Base-by-base conservation (phyloP, 2,888 invertebrate genomes). In the Stenodema calcarata region DNA sequence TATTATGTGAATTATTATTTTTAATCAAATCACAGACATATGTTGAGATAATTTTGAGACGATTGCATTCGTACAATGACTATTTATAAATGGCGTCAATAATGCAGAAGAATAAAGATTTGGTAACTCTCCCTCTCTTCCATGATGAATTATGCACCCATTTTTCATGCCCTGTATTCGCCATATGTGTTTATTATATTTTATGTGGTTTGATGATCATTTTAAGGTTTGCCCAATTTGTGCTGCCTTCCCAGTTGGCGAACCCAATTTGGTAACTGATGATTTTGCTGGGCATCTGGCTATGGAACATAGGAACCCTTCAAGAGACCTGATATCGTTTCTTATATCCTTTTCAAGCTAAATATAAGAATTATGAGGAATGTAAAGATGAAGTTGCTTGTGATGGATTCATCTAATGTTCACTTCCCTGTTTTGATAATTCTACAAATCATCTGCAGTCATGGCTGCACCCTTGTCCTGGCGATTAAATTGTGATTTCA, bases 241-340 rank as follows among this genome's bases (percentile, higher is more conserved):
- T 93, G 99, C 99, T 88, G 96, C 98, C 88, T 94, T 97, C 92
- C 98, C 98, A 54, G 98, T 98, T 89, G 98, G 98, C 85, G 99
- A 99, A 92, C 98, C 98, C 88, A 99, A 99, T 93, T 95, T 98
- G 91, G 97, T 98, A 92, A 98, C 98, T 89, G 98, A 99, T 93
- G 99, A 99, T 93, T 97, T 99, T 92, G 96, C 97, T 89, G 96
- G 97, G 90, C 99, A 99, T 93, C 94, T 99, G 91, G 96, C 97
- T 88, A 92, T 98, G 90, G 98, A 99, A 92, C 99, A 99, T 92
- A 95, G 97, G 90, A 95, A 94, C 90, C 95, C 95, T 90, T 95
- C 96, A 35, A 90, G 98, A 92, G 98, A 98, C 93, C 94, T 98
- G 91, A 98, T 97, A 92, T 96, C 96, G 90, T 97, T 97, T 94